Percentiles rank a stretch among this genome's conserved stretches.
These are phyloP conservation scores for Macrotis lagotis DNA, from an alignment of 2,113 vertebrate species.

Conservation along the genomic window DNA sequence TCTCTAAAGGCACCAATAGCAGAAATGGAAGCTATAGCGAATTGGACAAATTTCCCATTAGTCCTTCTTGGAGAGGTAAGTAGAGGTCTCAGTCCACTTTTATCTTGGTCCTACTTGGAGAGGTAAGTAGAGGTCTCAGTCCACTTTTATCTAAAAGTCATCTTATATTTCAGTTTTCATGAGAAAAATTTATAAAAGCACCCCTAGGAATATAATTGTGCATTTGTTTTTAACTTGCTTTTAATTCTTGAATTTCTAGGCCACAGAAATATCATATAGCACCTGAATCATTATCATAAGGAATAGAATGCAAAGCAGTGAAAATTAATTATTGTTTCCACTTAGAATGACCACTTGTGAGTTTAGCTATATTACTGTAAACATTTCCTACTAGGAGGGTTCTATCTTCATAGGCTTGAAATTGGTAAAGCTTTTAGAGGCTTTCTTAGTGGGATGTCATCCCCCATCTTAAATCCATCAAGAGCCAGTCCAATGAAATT, in stretches of 20 bases:
- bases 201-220: background rate
- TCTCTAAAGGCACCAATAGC: background rate
- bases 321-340: slow-evolving; percentile 1
- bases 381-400: background rate
- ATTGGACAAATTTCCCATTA: background rate
- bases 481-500: background rate
- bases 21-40: background rate
- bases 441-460: background rate
- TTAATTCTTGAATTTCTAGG: background rate
- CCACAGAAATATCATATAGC: background rate
- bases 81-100: background rate
- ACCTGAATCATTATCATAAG: background rate
- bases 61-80: background rate
- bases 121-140: background rate
- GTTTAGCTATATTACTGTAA: background rate
- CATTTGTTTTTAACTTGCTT: background rate
- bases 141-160: background rate
- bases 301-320: background rate
- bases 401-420: background rate
- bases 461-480: background rate
- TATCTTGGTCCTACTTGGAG: too few relatives aligned
- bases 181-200: background rate
- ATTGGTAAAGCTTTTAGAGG: background rate
- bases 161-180: background rate
- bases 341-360: background rate